Evolutionary conservation across 2,888 invertebrate species (phyloP).

Genomic region (Polyommatus iphigenia): DNA sequence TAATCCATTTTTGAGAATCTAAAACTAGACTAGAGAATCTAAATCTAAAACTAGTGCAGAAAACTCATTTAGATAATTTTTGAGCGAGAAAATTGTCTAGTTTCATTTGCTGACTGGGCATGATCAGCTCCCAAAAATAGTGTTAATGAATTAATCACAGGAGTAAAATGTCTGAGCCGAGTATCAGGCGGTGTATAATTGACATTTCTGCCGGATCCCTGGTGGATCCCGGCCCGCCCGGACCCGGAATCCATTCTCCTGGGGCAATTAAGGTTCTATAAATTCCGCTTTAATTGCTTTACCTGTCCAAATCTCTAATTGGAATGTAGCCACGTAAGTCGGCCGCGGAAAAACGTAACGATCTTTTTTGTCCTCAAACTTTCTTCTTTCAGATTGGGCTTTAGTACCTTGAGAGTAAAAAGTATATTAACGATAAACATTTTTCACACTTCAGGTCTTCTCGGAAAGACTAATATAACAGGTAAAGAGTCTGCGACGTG

Average conservation of each 20-base stretch:
- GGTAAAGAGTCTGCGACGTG: conserved; percentile 67
- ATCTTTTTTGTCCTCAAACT: conserved; percentile 72
- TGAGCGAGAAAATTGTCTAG: neutral
- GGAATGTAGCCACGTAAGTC: conserved; percentile 54
- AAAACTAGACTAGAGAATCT: no score
- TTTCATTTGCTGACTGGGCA: neutral
- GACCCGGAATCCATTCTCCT: conserved; percentile 49
- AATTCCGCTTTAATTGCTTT: conserved; percentile 59
- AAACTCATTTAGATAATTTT: neutral
- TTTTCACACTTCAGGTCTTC: conserved; percentile 82
- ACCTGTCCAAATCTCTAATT: conserved; percentile 61
- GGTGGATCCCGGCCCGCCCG: conserved; percentile 45
- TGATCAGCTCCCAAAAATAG: conserved; percentile 5
- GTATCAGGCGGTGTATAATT: conserved; percentile 50
- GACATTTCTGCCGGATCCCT: conserved; percentile 51
- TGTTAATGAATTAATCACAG: conserved; percentile 28
- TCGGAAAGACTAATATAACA: conserved; percentile 82
- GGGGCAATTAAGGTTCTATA: conserved; percentile 58
- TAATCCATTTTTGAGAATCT: neutral
- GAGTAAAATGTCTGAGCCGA: conserved; percentile 38
- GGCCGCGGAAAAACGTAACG: conserved; percentile 56
- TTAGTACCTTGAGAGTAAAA: conserved; percentile 60
- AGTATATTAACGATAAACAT: conserved; percentile 77
- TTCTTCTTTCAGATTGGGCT: conserved; percentile 78
- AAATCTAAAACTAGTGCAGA: neutral